Base-by-base conservation (phyloP, 2,797 vertebrate genomes). In the Rousettus madagascariensis region DNA sequence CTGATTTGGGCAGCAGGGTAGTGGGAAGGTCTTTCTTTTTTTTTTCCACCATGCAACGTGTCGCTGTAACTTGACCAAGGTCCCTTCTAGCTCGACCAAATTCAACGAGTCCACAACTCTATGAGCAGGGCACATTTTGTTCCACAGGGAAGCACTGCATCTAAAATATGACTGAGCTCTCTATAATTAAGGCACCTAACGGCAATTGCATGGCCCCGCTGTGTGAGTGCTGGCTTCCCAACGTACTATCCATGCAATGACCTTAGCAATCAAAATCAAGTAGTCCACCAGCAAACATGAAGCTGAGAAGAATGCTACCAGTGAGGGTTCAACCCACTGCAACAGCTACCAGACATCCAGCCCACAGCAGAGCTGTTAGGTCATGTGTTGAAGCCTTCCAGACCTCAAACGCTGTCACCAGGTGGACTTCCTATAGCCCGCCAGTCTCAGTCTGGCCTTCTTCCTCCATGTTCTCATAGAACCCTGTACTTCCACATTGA, bases 161-260 rank as follows among this genome's bases (percentile, higher is more conserved):
- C 86, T 61, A 38, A 85, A 87, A 74, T 53, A 75, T 43, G 91
- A 98, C 97, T 94, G 28, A 49, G 55, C 46, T 38, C 28, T 49
- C 95, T 94, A 75, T 90, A 94, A 97, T 94, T 95, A 94, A 94
- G 90, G 63, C 72, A 41, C 86, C 92, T 22, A 41, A 46, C 72
- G 65, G 46, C 92, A 95, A 90, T 38, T 95, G 78, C 57, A 88
- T 5, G 57, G 95, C 90, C 75, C 43, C 63, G 69, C 65, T 95
- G 71, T 78, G 95, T 74, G 59, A 93, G 84, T 20, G 30, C 72
- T 46, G 91, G 82, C 89, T 95, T 49, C 90, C 93, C 89, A 80
- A 83, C 46, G 71, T 71, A 93, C 74, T 72, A 63, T 78, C 69
- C 95, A 93, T 46, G 87, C 26, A n/a, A 20, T 28, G 83, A 95